These are phyloP conservation scores for Nothoprocta perdicaria DNA, from an alignment of 2,113 vertebrate species.

Conservation along the genomic window DNA sequence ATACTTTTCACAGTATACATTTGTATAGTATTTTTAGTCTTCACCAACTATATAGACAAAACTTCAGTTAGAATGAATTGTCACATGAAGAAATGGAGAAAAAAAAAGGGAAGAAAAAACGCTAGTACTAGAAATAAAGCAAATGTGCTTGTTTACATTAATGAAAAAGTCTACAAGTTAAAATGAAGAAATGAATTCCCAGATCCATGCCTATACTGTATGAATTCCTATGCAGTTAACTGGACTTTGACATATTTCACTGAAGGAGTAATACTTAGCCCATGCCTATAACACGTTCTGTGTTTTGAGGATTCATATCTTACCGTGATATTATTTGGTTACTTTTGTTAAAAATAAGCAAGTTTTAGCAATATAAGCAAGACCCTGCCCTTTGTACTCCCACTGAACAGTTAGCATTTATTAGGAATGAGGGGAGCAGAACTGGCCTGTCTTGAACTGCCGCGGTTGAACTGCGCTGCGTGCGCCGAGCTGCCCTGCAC, in stretches of 20 bases:
- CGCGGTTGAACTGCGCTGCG: accelerated
- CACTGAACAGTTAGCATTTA: accelerated
- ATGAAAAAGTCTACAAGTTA: not conserved
- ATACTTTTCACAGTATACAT: not conserved
- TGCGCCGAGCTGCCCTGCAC: accelerated
- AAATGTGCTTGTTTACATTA: not conserved
- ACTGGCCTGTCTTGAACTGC: not conserved
- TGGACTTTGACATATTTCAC: accelerated
- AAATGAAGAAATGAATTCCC: not conserved
- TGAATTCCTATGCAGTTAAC: not conserved
- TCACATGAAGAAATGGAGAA: not conserved
- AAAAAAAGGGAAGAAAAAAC: not conserved
- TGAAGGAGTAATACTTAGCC: not conserved
- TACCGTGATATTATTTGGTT: not conserved
- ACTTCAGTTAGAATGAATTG: not conserved
- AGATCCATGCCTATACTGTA: not conserved
- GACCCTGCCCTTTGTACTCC: not conserved
- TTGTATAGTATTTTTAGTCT: not conserved
- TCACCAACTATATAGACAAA: not conserved
- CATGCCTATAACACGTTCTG: not conserved
- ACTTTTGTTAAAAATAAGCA: not conserved
- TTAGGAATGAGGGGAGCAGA: not conserved
- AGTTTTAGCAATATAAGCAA: not conserved
- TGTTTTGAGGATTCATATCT: not conserved
- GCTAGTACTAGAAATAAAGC: not conserved